Percentiles rank a stretch among this genome's conserved stretches.
Evolutionary conservation across 2,113 vertebrate species (phyloP).

Genomic region (Gallinago media): DNA sequence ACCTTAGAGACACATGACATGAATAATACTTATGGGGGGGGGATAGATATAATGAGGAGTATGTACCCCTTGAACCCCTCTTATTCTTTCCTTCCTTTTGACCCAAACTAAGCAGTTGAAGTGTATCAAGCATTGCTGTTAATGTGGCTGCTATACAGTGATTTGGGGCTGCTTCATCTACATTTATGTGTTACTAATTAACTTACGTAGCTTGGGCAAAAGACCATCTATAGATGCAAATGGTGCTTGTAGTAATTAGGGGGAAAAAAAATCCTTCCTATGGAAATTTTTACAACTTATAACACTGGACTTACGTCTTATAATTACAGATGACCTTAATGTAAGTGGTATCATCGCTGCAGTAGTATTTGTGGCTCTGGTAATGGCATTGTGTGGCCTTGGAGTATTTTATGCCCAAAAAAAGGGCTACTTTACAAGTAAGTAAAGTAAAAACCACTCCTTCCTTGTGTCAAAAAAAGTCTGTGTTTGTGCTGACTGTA

Average conservation of each 20-base stretch:
- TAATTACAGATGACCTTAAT: slow-evolving; percentile 87
- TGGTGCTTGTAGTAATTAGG: not conserved
- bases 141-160: not conserved
- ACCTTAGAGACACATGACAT: not conserved
- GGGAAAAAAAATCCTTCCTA: not conserved
- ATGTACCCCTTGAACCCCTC: not conserved
- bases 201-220: not conserved
- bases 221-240: not conserved
- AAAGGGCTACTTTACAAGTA: slow-evolving; percentile 88
- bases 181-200: not conserved
- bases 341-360: slow-evolving; percentile 81
- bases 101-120: not conserved
- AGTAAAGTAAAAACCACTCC: slow-evolving; percentile 67
- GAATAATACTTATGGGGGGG: not conserved
- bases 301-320: not conserved
- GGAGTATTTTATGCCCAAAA: slow-evolving; percentile 87
- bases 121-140: not conserved
- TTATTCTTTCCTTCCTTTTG: not conserved
- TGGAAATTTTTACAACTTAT: not conserved
- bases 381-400: slow-evolving; percentile 85
- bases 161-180: not conserved
- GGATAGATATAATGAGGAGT: not conserved
- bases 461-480: not conserved
- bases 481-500: not conserved
- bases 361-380: slow-evolving; percentile 77